Evolutionary conservation across 1,140 invertebrate species (phyloP), one percentile per base, ranked within the genome.

Genomic region (Brachystomella parvula): DNA sequence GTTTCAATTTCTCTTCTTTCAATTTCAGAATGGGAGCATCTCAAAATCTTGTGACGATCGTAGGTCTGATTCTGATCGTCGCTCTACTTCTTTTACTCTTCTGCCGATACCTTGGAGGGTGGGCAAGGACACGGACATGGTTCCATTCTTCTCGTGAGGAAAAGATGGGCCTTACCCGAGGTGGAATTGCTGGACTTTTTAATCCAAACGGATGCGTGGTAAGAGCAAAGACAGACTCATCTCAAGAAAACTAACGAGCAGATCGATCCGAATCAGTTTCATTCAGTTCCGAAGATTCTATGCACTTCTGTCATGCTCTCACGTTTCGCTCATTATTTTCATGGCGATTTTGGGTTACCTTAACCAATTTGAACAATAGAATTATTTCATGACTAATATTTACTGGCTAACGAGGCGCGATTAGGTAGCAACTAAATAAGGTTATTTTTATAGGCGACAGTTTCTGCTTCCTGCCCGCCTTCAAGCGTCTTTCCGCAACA

Each of bases 181-280:
- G 74, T 3, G 60, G 61, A 57, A 35, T 58, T 26, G 82, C 77
- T 74, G 82, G 79, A 72, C 82, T 81, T 71, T 84, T 78, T 72
- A 83, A 83, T 72, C 81, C 82, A 32, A 84, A 85, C 73, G 83
- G 83, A 66, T 85, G 83, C 74, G 79, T 86, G 79, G 84, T 85
- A 71, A 81, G 81, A 77, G 24, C n/a, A 9, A n/a, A 57, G 24
- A 29, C 12, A 24, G 9, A n/a, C 53, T 9, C 12, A 57, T 9
- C 24, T 57, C 24, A 57, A 57, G 12, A 29, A n/a, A 57, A 24
- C 6, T 29, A 9, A 57, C 9, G 6, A 24, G 53, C 6, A 12
- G 6, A 57, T n/a, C n/a, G 24, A 12, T 9, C 9, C 9, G 9
- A 24, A 9, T 29, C n/a, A 12, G 28, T n/a, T 9, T 9, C 15